Conservation (phyloP, 2,888 invertebrate species). For the Orthosia cruda region DNA sequence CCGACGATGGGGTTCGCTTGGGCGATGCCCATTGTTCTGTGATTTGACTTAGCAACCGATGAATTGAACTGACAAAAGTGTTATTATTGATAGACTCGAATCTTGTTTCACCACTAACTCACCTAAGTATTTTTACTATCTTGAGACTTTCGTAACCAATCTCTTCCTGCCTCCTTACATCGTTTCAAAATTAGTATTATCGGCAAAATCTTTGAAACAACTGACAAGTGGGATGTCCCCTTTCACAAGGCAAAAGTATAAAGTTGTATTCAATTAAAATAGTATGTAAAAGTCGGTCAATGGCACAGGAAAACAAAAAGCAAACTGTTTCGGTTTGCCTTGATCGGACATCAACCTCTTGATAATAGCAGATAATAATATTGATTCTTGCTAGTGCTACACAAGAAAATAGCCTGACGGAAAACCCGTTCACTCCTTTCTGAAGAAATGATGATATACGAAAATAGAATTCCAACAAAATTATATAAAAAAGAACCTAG, state of each 20-base stretch:
- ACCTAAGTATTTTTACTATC: neutral
- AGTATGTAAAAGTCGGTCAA: slow-evolving; percentile 7
- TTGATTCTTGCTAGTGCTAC: slow-evolving; percentile 1
- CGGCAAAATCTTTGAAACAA: neutral
- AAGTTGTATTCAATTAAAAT: slow-evolving; percentile 10
- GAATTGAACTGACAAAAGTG: neutral
- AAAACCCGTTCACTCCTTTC: neutral
- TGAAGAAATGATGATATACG: neutral
- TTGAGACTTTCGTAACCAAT: neutral
- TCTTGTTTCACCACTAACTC: no score
- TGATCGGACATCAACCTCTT: neutral
- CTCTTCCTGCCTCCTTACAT: neutral
- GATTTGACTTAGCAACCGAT: neutral
- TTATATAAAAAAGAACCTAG: slow-evolving; percentile 5
- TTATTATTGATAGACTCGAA: no score
- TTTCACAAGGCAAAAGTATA: neutral
- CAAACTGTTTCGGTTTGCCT: slow-evolving; percentile 6
- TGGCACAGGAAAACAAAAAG: slow-evolving; percentile 37
- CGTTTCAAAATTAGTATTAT: neutral
- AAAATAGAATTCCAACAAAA: neutral
- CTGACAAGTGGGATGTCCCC: slow-evolving; percentile 19
- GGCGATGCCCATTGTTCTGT: slow-evolving; percentile 5
- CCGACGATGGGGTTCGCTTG: neutral
- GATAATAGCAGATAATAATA: neutral
- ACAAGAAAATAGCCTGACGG: neutral